These are phyloP conservation scores for Equus quagga DNA, from an alignment of 2,113 vertebrate species.

Conservation along the genomic window DNA sequence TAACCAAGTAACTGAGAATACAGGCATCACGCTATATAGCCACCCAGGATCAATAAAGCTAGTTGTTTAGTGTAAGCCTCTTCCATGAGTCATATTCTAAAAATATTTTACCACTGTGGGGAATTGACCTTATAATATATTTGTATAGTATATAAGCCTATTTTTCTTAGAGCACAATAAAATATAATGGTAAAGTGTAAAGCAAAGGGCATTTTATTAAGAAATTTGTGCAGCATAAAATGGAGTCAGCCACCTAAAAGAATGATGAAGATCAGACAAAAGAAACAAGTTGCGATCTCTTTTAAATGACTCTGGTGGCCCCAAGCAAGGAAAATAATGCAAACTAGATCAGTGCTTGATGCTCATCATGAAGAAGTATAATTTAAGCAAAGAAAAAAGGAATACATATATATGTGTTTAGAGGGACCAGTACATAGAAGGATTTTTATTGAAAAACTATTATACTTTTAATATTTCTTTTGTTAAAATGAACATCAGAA, in stretches of 20 bases:
- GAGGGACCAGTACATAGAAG: not conserved
- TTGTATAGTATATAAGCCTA: not conserved
- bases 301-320: not conserved
- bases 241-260: not conserved
- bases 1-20: not conserved
- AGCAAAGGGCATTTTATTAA: constrained; percentile 27
- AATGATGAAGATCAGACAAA: not conserved
- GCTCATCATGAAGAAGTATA: not conserved
- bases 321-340: not conserved
- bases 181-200: not conserved
- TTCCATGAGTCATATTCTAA: not conserved
- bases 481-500: constrained; percentile 2
- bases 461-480: not conserved
- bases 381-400: not conserved
- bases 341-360: not conserved
- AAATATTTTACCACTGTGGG: not conserved
- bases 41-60: not conserved
- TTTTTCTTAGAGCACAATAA: not conserved
- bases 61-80: not conserved
- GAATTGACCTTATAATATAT: not conserved
- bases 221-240: not conserved
- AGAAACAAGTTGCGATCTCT: not conserved
- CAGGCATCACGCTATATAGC: not conserved
- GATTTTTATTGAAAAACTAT: not conserved
- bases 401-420: not conserved